Conservation (phyloP, 2,888 invertebrate species). For the Ariolimax columbianus region DNA sequence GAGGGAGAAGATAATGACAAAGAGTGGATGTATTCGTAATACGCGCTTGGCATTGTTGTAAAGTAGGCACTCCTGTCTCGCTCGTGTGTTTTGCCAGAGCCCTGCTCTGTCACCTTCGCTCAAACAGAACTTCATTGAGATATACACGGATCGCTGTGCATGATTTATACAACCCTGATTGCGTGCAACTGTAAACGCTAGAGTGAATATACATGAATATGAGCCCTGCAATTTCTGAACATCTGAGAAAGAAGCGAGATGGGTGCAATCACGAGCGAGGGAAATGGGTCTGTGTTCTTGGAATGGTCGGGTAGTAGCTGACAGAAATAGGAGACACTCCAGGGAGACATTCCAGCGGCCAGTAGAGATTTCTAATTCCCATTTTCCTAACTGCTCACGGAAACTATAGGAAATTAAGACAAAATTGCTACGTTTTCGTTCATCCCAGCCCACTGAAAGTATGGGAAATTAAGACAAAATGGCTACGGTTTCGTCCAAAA, state of each 20-base stretch:
- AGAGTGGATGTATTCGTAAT: background rate
- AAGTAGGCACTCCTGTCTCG: background rate
- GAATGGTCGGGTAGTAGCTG: background rate
- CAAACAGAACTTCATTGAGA: background rate
- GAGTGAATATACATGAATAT: background rate
- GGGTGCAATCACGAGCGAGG: background rate
- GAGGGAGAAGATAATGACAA: no score
- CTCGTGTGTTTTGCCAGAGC: no score
- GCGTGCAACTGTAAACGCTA: background rate
- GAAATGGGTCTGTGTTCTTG: background rate
- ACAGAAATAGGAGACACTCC: background rate
- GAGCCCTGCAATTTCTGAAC: background rate
- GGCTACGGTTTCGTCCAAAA: background rate
- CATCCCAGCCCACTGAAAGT: background rate
- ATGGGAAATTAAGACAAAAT: constrained; percentile 25
- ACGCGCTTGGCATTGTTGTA: background rate
- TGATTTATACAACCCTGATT: background rate
- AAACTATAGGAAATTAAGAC: constrained; percentile 20
- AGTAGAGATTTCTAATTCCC: background rate
- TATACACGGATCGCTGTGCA: background rate
- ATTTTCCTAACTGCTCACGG: background rate
- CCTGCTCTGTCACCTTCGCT: background rate
- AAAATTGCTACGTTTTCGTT: constrained; percentile 4
- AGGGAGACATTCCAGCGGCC: background rate
- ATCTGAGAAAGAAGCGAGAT: background rate